These are phyloP conservation scores for Platycercus adscitus DNA, from an alignment of 2,113 vertebrate genomes.

Conservation along the genomic window DNA sequence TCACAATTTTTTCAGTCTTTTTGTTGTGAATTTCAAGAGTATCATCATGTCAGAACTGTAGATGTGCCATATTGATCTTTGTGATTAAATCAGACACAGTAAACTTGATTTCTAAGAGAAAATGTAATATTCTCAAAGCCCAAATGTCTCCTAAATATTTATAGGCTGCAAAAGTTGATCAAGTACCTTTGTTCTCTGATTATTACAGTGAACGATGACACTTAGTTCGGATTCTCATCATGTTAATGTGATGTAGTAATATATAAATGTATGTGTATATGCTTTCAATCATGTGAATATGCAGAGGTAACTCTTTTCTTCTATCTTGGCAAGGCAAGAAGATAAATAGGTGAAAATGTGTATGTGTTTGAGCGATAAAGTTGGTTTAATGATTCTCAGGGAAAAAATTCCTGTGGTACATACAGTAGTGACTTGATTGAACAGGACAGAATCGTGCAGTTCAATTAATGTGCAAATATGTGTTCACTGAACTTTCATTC, in stretches of 20 bases:
- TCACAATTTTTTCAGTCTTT: conserved; percentile 36
- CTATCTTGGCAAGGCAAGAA: conserved; percentile 55
- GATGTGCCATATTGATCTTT: conserved; percentile 33
- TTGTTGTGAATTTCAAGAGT: conserved; percentile 17
- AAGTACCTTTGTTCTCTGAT: conserved; percentile 56
- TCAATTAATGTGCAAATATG: conserved; percentile 84
- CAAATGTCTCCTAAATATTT: conserved; percentile 32
- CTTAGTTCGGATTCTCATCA: conserved; percentile 13
- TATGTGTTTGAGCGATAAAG: conserved; percentile 73
- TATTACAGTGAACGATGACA: background rate
- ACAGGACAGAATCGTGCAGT: conserved; percentile 77
- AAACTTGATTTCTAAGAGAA: conserved; percentile 55
- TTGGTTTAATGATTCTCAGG: conserved; percentile 70
- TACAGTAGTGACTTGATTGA: conserved; percentile 70
- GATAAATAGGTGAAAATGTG: conserved; percentile 62
- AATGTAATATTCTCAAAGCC: conserved; percentile 38
- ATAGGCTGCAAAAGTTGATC: background rate
- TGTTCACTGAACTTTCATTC: conserved; percentile 74
- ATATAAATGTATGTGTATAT: conserved; percentile 28
- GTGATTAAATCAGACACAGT: conserved; percentile 64
- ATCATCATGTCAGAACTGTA: conserved; percentile 34
- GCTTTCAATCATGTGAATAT: conserved; percentile 35
- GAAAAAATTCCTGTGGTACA: conserved; percentile 65
- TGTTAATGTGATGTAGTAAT: background rate
- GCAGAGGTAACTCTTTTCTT: conserved; percentile 23